These are phyloP conservation scores for Hybognathus amarus DNA, from an alignment of 2,797 vertebrate species.

Conservation along the genomic window DNA sequence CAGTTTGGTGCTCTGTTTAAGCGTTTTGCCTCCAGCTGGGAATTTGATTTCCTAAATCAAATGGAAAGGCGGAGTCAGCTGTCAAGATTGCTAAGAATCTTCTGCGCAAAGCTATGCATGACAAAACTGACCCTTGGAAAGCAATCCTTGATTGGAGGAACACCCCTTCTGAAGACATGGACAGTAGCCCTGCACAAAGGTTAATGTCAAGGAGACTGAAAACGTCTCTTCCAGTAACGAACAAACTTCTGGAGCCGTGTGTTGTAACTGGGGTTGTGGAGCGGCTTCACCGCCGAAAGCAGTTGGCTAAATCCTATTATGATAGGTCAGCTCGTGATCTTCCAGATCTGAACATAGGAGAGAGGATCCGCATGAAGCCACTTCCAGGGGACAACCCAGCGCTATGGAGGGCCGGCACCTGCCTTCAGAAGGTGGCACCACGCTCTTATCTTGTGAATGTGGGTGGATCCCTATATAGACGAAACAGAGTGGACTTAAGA, in stretches of 20 bases:
- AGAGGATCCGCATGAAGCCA: background rate
- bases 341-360: conserved; percentile 16
- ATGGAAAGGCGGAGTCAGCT: conserved; percentile 21
- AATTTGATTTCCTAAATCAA: conserved; percentile 18
- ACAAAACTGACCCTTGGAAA: conserved; percentile 23
- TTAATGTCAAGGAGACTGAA: background rate
- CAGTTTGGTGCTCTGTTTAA: too few species aligned
- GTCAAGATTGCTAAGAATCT: conserved; percentile 30
- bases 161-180: conserved; percentile 24
- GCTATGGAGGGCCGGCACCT: background rate
- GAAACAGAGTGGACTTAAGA: background rate
- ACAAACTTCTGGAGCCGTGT: too few species aligned
- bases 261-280: too few species aligned
- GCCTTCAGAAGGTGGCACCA: conserved; percentile 27
- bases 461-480: background rate
- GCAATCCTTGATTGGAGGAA: conserved; percentile 40
- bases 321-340: conserved; percentile 19
- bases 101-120: background rate
- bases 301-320: background rate
- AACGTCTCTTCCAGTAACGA: background rate
- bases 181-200: conserved; percentile 11
- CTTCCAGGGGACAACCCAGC: background rate
- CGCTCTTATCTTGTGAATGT: conserved; percentile 24
- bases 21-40: too few species aligned
- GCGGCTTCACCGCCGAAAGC: too few species aligned